Evolutionary conservation across 2,888 invertebrate species (phyloP).

Genomic region (Synergus laeviventris): DNA sequence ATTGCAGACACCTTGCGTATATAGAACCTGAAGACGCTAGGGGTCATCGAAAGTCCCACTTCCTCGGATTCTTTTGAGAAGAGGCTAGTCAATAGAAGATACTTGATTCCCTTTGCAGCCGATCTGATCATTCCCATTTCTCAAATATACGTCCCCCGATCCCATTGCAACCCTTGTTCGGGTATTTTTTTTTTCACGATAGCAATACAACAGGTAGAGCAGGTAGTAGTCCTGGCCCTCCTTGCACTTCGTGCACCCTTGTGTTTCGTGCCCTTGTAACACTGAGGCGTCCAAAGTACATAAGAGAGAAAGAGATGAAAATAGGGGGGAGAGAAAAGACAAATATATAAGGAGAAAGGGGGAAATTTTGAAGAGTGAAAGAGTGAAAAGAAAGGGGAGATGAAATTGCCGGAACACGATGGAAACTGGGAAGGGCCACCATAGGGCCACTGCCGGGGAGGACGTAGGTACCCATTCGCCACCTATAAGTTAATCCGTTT

Average conservation of each 20-base stretch:
- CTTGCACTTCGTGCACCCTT: constrained; percentile 45
- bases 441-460: constrained; percentile 39
- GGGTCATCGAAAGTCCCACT: constrained; percentile 39
- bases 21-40: constrained; percentile 31
- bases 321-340: constrained; percentile 45
- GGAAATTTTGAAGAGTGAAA: constrained; percentile 8
- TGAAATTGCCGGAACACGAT: constrained; percentile 8
- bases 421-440: constrained; percentile 42
- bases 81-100: constrained; percentile 64
- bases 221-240: constrained; percentile 66
- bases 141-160: constrained; percentile 49
- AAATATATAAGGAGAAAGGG: constrained; percentile 15
- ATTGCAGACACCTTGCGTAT: constrained; percentile 1
- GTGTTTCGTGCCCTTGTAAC: constrained; percentile 43
- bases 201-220: constrained; percentile 70
- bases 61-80: constrained; percentile 19
- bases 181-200: constrained; percentile 50
- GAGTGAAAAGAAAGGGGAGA: constrained; percentile 36
- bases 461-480: constrained; percentile 49
- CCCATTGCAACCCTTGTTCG: constrained; percentile 51
- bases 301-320: constrained; percentile 16
- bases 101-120: constrained; percentile 68
- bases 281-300: constrained; percentile 1
- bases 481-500: constrained; percentile 65
- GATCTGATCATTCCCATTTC: constrained; percentile 67